phyloP scores from a whole-genome alignment of 2,797 vertebrate species.

The Onychomys leucogaster region DNA sequence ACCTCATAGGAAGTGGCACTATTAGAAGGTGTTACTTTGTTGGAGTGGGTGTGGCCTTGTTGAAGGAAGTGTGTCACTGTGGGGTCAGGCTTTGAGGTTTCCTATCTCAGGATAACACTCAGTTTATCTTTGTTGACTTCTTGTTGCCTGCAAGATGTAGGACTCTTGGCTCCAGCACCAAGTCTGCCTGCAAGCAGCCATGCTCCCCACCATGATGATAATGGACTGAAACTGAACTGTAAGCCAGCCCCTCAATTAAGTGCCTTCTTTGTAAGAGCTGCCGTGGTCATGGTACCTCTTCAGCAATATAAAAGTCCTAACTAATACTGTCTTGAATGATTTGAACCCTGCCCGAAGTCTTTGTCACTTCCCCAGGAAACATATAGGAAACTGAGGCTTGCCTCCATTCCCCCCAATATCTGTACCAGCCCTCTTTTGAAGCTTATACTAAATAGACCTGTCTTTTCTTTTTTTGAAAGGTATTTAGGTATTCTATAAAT shows the following conservation, averaged over 20 bases:
- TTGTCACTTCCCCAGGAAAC: constrained; percentile 1
- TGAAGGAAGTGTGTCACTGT: not conserved
- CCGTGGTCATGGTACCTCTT: not conserved
- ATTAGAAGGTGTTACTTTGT: not conserved
- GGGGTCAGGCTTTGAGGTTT: not conserved
- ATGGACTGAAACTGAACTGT: not conserved
- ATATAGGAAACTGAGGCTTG: not conserved
- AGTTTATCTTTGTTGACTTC: not conserved
- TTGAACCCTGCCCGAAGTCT: not conserved
- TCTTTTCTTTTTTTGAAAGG: constrained; percentile 33
- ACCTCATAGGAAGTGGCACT: not conserved
- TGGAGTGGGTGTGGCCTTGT: not conserved
- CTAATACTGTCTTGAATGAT: not conserved
- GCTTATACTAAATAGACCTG: not conserved
- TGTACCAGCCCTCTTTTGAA: not conserved
- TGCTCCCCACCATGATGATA: not conserved
- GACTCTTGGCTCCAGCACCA: not conserved
- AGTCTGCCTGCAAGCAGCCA: rapidly evolving
- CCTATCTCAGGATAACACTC: not conserved
- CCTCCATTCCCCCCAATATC: not conserved
- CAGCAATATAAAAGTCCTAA: not conserved
- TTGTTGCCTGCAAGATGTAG: not conserved
- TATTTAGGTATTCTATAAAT: not conserved
- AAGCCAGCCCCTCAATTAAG: not conserved
- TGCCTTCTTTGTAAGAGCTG: not conserved